phyloP scores from a whole-genome alignment of 2,888 invertebrate genomes.

The Euplagia quadripunctaria region DNA sequence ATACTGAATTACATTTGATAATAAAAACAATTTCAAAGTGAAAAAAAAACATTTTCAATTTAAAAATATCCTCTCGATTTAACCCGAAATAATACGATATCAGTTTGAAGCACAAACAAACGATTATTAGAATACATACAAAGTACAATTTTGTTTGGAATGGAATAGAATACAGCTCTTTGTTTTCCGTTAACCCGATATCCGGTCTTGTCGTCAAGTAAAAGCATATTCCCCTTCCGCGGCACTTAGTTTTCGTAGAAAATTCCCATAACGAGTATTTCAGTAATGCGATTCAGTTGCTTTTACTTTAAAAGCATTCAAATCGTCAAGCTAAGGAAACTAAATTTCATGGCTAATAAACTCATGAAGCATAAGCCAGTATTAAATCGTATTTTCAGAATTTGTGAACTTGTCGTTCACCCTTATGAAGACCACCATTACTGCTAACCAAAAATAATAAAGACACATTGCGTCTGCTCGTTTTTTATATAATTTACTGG shows the following conservation, averaged over 20 bases:
- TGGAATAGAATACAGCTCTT: constrained; percentile 48
- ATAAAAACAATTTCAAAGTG: constrained; percentile 1
- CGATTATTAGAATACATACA: constrained; percentile 47
- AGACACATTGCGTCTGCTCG: constrained; percentile 18
- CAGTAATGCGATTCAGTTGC: constrained; percentile 48
- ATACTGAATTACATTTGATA: neutral
- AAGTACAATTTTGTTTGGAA: constrained; percentile 44
- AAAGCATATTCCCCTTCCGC: constrained; percentile 43
- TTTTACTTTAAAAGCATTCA: constrained; percentile 52
- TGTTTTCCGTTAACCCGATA: constrained; percentile 56
- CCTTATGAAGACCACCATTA: neutral
- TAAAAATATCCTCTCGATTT: constrained; percentile 4
- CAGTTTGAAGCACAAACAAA: constrained; percentile 1
- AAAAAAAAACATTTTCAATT: constrained; percentile 1
- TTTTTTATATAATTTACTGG: constrained; percentile 18
- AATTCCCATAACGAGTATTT: constrained; percentile 46
- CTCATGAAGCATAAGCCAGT: constrained; percentile 39
- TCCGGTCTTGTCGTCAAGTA: constrained; percentile 53
- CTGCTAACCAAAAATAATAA: constrained; percentile 4
- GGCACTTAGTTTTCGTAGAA: constrained; percentile 50
- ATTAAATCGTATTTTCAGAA: constrained; percentile 32
- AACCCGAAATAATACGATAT: constrained; percentile 31
- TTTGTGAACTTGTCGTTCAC: constrained; percentile 12
- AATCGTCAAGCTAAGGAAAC: constrained; percentile 37
- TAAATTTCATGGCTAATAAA: constrained; percentile 41